Conservation (phyloP, 1,140 invertebrate genomes). For the Drosophila sproati region DNA sequence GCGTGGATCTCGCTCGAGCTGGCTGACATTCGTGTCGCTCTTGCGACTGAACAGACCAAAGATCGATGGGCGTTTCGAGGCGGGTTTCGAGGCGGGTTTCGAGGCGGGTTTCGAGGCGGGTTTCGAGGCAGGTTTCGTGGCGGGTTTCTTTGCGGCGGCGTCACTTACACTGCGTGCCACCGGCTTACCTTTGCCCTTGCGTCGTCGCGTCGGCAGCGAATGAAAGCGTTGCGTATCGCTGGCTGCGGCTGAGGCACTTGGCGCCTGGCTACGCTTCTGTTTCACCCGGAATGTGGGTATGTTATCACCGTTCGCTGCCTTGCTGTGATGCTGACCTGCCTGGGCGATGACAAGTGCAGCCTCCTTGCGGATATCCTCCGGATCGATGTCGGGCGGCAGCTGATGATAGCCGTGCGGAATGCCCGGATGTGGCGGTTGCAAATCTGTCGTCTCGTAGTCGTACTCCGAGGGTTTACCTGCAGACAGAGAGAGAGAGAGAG, state of each 20-base stretch:
- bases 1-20: slow-evolving; percentile 67
- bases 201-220: slow-evolving; percentile 74
- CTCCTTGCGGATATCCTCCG: slow-evolving; percentile 79
- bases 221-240: slow-evolving; percentile 70
- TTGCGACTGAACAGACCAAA: slow-evolving; percentile 87
- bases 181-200: slow-evolving; percentile 75
- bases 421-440: slow-evolving; percentile 46
- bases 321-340: slow-evolving; percentile 81
- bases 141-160: slow-evolving; percentile 84
- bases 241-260: slow-evolving; percentile 1
- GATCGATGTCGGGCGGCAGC: slow-evolving; percentile 77
- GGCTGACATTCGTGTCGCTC: slow-evolving; percentile 74
- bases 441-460: slow-evolving; percentile 72
- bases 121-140: slow-evolving; percentile 41
- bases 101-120: slow-evolving; percentile 12
- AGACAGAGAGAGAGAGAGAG: neutral
- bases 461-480: slow-evolving; percentile 64
- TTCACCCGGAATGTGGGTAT: slow-evolving; percentile 70
- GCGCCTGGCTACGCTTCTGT: slow-evolving; percentile 66
- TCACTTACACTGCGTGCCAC: slow-evolving; percentile 85
- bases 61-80: slow-evolving; percentile 85
- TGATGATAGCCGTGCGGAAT: slow-evolving; percentile 68
- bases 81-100: no score
- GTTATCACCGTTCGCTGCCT: slow-evolving; percentile 79
- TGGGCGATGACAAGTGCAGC: slow-evolving; percentile 80